These are phyloP conservation scores for Eristalis arbustorum DNA, from an alignment of 2,888 invertebrate species.

Conservation along the genomic window DNA sequence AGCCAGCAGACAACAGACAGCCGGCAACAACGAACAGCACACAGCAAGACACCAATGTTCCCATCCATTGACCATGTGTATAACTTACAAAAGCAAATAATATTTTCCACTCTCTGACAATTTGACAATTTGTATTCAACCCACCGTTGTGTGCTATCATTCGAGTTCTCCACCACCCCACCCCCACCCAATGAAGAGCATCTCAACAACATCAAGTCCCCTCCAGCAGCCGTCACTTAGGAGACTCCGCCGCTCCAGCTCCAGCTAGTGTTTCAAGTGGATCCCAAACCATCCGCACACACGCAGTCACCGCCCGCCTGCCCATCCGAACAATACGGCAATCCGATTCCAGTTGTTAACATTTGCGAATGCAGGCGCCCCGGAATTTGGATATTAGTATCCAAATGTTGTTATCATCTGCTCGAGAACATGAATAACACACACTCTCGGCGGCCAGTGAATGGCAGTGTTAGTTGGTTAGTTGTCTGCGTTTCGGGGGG, in stretches of 20 bases:
- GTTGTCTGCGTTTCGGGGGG: constrained; percentile 17
- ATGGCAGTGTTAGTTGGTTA: constrained; percentile 26
- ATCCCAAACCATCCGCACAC: background rate
- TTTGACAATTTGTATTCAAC: constrained; percentile 64
- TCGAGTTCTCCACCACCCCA: background rate
- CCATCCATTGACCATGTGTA: constrained; percentile 62
- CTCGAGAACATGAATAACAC: constrained; percentile 64
- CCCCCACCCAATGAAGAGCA: background rate
- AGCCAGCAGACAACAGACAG: background rate
- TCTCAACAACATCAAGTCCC: background rate
- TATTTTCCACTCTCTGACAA: constrained; percentile 59
- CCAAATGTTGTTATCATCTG: constrained; percentile 70
- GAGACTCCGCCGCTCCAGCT: background rate
- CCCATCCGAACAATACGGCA: constrained; percentile 34
- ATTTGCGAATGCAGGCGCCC: constrained; percentile 60
- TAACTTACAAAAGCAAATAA: constrained; percentile 66
- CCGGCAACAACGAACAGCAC: background rate
- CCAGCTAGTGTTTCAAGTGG: background rate
- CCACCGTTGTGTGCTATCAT: constrained; percentile 26
- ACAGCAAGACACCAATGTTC: constrained; percentile 35
- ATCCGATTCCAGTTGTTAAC: constrained; percentile 66
- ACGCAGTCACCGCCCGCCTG: background rate
- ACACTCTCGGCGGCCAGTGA: background rate
- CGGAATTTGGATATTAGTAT: constrained; percentile 69
- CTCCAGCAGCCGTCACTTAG: background rate